Conservation (phyloP, 2,797 vertebrate species). For the Otolemur crassicaudatus region DNA sequence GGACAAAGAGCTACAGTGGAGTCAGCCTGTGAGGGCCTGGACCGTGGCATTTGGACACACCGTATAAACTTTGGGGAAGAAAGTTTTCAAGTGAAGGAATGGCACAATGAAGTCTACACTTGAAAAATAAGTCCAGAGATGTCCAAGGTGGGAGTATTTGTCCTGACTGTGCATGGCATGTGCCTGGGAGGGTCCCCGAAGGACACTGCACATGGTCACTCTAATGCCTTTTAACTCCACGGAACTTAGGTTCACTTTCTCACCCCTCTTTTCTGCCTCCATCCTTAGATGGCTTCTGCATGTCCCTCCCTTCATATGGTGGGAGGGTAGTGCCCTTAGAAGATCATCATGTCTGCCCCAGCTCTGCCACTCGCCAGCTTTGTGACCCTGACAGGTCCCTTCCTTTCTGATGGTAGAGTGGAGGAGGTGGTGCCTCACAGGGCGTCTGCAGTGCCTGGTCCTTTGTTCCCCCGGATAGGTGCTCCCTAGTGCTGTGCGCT, state of each 20-base stretch:
- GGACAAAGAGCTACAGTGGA: not conserved
- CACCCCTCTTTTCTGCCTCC: not conserved
- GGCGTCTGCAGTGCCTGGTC: not conserved
- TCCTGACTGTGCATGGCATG: not conserved
- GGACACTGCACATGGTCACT: not conserved
- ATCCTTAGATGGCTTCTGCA: not conserved
- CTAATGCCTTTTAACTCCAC: fast-evolving
- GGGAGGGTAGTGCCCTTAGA: not conserved
- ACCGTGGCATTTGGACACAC: not conserved
- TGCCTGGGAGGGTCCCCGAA: not conserved
- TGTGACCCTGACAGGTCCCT: not conserved
- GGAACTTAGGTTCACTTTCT: not conserved
- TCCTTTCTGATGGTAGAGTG: not conserved
- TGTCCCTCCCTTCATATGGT: fast-evolving
- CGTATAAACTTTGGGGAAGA: not conserved
- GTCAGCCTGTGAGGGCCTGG: not conserved
- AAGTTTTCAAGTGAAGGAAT: not conserved
- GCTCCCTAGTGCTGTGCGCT: not conserved
- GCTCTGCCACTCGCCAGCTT: not conserved
- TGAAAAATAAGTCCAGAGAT: not conserved
- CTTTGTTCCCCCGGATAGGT: not conserved
- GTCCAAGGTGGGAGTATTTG: not conserved
- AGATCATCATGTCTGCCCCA: not conserved
- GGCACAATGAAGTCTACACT: not conserved
- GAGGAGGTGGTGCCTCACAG: not conserved